These are phyloP conservation scores for Alosa sapidissima DNA, from an alignment of 2,797 vertebrate genomes.

Conservation along the genomic window DNA sequence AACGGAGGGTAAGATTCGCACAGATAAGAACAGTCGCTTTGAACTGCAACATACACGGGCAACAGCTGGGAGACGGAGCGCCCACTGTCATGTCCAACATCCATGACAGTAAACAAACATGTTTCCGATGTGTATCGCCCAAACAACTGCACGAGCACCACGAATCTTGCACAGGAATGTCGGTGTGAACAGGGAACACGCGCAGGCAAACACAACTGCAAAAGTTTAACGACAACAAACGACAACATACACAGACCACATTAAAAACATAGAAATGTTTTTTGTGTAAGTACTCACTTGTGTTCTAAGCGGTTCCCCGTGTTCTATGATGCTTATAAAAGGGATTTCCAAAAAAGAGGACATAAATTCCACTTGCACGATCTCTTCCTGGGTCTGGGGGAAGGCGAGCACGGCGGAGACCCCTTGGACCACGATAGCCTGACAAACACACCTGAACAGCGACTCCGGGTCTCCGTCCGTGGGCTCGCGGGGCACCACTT, in stretches of 20 bases:
- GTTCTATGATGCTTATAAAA: constrained; percentile 83
- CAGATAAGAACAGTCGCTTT: constrained; percentile 1
- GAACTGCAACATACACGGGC: neutral
- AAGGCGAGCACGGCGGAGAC: constrained; percentile 86
- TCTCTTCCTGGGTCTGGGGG: constrained; percentile 82
- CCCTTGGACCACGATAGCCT: constrained; percentile 78
- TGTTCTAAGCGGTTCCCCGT: constrained; percentile 74
- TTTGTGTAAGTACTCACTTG: constrained; percentile 71
- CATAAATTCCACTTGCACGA: constrained; percentile 87
- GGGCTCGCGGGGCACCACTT: constrained; percentile 75
- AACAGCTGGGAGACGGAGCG: neutral
- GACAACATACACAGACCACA: neutral
- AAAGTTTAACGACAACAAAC: neutral
- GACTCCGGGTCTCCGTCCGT: constrained; percentile 82
- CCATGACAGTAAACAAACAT: neutral
- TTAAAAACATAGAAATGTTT: neutral
- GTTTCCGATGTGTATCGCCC: neutral
- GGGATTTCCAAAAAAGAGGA: constrained; percentile 84
- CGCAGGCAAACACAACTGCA: neutral
- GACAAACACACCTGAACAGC: constrained; percentile 81
- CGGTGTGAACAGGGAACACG: neutral
- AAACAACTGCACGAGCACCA: neutral
- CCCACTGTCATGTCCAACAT: neutral
- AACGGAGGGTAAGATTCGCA: neutral
- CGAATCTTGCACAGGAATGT: neutral